Evolutionary conservation across 23 tunicate genomes (phyloP).

Genomic region (Oikopleura vanhoeffeni): DNA sequence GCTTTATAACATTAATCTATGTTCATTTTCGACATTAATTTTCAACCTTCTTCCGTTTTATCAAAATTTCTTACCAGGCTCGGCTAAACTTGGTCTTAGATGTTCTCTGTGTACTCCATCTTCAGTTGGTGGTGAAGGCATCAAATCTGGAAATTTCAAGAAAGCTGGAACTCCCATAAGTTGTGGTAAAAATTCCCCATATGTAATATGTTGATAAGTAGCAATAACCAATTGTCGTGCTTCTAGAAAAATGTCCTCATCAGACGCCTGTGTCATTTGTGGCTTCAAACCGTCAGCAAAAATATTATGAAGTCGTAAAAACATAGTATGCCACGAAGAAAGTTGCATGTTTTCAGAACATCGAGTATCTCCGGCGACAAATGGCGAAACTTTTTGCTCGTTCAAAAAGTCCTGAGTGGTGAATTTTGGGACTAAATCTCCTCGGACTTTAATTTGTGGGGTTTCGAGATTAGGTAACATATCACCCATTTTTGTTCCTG

Average conservation of each 20-base stretch:
- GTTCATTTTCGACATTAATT: too few relatives aligned
- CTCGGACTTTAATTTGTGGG: too few relatives aligned
- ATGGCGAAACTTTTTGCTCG: background rate
- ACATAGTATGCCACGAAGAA: background rate
- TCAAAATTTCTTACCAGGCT: too few relatives aligned
- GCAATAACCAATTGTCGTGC: background rate
- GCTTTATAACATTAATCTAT: too few relatives aligned
- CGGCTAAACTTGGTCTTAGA: background rate
- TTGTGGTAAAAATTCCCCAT: background rate
- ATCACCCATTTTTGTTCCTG: too few relatives aligned
- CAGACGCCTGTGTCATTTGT: background rate
- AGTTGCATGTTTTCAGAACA: background rate
- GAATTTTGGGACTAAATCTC: background rate
- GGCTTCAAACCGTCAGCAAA: background rate
- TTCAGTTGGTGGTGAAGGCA: background rate
- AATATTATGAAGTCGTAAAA: background rate
- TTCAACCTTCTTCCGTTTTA: too few relatives aligned
- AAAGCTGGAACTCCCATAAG: background rate
- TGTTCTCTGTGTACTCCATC: background rate
- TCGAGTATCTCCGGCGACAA: conserved; percentile 8
- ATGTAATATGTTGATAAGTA: background rate
- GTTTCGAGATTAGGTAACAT: too few relatives aligned
- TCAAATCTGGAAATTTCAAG: background rate
- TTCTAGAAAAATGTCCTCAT: background rate
- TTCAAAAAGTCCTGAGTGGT: background rate